Conservation (phyloP, 2,888 invertebrate genomes). For the Cheilosia pagana region DNA sequence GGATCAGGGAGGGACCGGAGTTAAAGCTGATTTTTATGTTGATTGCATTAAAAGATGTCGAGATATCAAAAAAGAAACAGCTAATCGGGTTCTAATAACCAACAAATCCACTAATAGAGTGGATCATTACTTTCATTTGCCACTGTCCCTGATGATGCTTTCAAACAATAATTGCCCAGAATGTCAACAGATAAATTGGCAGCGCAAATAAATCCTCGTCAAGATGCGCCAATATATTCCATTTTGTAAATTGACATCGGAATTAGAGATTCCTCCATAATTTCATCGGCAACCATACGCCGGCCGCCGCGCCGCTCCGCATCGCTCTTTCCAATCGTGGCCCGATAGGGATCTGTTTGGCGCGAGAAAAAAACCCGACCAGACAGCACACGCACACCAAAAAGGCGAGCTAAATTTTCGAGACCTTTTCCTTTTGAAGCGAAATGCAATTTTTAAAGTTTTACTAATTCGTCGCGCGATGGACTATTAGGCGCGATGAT, state of each 20-base stretch:
- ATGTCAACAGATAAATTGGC: conserved; percentile 55
- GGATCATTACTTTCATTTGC: conserved; percentile 17
- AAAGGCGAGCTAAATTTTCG: conserved; percentile 57
- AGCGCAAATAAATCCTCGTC: conserved; percentile 69
- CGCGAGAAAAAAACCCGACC: conserved; percentile 47
- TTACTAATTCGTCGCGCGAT: conserved; percentile 55
- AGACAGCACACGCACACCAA: conserved; percentile 33
- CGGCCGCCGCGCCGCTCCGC: neutral
- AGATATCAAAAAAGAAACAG: too few species aligned
- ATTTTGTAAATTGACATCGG: conserved; percentile 72
- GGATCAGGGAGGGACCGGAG: too few species aligned
- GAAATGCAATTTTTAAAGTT: conserved; percentile 58
- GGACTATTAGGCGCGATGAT: conserved; percentile 49
- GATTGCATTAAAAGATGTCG: too few species aligned
- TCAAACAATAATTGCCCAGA: conserved; percentile 17
- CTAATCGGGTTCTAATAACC: too few species aligned
- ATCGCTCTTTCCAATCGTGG: conserved; percentile 26
- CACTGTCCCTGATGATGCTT: conserved; percentile 25
- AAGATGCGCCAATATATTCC: conserved; percentile 68
- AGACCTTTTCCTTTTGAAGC: conserved; percentile 64
- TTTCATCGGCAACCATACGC: conserved; percentile 55
- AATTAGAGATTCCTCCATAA: conserved; percentile 75
- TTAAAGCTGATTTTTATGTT: too few species aligned
- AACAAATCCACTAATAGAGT: too few species aligned
- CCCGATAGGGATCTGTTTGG: conserved; percentile 66